Conservation (phyloP, 2,888 invertebrate species). For the Andrena bicolor region DNA sequence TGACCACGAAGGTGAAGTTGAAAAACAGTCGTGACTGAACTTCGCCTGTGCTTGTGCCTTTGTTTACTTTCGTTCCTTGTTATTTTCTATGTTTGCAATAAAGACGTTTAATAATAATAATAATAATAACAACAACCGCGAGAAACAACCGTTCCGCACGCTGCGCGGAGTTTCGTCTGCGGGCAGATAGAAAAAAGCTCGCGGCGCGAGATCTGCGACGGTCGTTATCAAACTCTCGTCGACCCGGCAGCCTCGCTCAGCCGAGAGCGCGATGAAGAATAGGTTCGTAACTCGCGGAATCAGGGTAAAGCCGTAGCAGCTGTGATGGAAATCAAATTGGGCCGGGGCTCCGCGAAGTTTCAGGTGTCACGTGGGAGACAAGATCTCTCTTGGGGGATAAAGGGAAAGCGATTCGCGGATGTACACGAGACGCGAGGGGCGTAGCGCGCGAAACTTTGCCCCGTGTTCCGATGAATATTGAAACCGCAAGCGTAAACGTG, state of each 20-base stretch:
- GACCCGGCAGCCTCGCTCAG: background rate
- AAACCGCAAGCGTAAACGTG: conserved; percentile 35
- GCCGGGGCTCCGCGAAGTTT: conserved; percentile 26
- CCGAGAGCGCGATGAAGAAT: conserved; percentile 2
- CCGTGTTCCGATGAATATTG: conserved; percentile 50
- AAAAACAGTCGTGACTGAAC: no score
- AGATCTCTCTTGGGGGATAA: conserved; percentile 51
- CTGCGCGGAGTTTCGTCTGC: no score
- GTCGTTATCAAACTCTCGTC: background rate
- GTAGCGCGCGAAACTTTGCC: conserved; percentile 19
- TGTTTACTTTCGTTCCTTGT: no score
- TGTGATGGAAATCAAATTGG: conserved; percentile 51
- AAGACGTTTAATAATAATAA: no score
- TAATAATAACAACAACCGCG: no score
- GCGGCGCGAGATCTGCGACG: no score
- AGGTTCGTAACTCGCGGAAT: conserved; percentile 22
- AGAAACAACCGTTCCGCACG: no score
- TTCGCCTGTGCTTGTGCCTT: no score
- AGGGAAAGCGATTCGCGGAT: conserved; percentile 51
- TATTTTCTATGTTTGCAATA: no score
- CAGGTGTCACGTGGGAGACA: conserved; percentile 40
- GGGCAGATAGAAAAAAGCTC: background rate
- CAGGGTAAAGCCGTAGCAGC: background rate
- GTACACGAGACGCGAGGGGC: background rate
- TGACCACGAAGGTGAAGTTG: no score